A percentile compares a stretch with the other conserved stretches of the same genome.
Evolutionary conservation across 2,113 vertebrate species (phyloP).

Genomic region (Ifrita kowaldi): DNA sequence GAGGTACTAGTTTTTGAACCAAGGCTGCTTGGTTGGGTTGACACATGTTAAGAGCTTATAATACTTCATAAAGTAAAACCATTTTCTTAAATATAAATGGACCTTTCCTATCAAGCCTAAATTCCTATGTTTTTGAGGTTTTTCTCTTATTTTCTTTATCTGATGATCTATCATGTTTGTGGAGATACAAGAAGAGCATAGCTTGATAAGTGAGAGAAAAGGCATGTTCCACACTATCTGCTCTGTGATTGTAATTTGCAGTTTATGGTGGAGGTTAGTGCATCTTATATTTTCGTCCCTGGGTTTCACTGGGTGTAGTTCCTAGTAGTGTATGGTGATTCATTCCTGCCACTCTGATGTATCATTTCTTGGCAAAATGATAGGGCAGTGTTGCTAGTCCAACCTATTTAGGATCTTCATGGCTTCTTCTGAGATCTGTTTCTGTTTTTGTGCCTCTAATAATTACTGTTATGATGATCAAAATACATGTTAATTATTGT

Average conservation of each 20-base stretch:
- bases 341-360: constrained; percentile 35
- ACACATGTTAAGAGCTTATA: neutral
- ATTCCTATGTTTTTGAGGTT: neutral
- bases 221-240: neutral
- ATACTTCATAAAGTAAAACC: neutral
- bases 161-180: neutral
- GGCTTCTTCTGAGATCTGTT: constrained; percentile 29
- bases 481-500: constrained; percentile 47
- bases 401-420: constrained; percentile 12
- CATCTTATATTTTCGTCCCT: constrained; percentile 2
- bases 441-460: constrained; percentile 37
- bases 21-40: neutral
- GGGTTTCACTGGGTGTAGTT: constrained; percentile 24
- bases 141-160: neutral
- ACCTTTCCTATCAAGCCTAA: neutral
- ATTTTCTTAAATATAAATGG: neutral
- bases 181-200: neutral
- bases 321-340: constrained; percentile 20
- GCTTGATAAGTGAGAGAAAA: neutral
- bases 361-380: constrained; percentile 48
- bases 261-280: neutral
- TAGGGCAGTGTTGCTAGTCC: constrained; percentile 3
- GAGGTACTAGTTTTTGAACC: neutral
- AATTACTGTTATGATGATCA: constrained; percentile 43
- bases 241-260: neutral